Evolutionary conservation across 1,140 invertebrate genomes (phyloP), one percentile per base, ranked within the genome.

Genomic region (Aphelenchoides avenae): DNA sequence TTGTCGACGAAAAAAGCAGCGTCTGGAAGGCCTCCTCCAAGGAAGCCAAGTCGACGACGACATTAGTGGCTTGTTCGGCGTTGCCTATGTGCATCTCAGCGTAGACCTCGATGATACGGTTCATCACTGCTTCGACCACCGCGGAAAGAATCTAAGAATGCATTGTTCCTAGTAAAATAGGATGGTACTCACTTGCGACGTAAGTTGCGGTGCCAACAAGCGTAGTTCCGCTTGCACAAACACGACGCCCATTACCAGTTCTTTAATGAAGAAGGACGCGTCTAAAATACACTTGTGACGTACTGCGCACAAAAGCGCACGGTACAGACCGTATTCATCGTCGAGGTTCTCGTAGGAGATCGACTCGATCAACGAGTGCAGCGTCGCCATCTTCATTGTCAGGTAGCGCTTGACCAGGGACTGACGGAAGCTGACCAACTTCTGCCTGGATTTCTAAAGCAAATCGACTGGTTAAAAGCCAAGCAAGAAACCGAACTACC

Each of bases 231-330:
- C 69, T 48, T 75, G 70, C 54, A 76, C 54, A 43, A 77, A 67
- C 5, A 75, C 73, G 20, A 62, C 52, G 40, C 73, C 62, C 59
- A 75, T 68, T 11, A 75, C 61, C 26, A 75, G 46, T 44, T 75
- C 73, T 51, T 75, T 75, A 4, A 73, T 52, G 44, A 65, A 76
- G 36, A 62, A 62, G n/a, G 75, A 75, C 13, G 76, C 75, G 36
- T 75, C 72, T 76, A 42, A 50, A 70, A 53, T 18, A 26, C 15
- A 49, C 27, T 26, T 27, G 42, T n/a, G 24, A 36, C 36, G 1
- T 20, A n/a, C 47, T 0, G 26, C 18, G 9, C 13, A 4, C 7
- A 7, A 24, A 27, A 13, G 27, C 3, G 9, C 13, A 13, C 43
- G n/a, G 20, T 26, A 30, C 64, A 27, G 30, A 70, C 68, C 71